Conservation (phyloP, 2,113 vertebrate genomes). For the Smithornis capensis region DNA sequence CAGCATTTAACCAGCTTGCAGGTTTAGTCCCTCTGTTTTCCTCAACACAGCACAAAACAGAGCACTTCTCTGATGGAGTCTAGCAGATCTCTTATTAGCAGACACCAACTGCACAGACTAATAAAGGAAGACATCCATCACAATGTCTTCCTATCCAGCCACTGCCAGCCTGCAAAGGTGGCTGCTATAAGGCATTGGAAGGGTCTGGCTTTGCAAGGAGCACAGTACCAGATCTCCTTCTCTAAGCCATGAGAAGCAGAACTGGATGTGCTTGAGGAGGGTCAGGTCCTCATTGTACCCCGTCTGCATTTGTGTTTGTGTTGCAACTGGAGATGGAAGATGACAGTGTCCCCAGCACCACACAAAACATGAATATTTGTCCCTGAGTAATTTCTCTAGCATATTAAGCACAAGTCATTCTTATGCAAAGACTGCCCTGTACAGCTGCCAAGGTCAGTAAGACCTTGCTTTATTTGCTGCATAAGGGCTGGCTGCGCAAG, state of each 20-base stretch:
- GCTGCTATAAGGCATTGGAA: neutral
- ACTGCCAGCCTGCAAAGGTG: neutral
- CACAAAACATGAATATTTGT: slow-evolving; percentile 32
- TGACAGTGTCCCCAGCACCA: fast-evolving
- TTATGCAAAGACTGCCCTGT: slow-evolving; percentile 61
- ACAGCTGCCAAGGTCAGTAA: slow-evolving; percentile 56
- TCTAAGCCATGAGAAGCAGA: neutral
- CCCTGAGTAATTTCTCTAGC: slow-evolving; percentile 52
- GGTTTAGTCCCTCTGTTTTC: neutral
- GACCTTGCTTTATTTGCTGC: slow-evolving; percentile 57
- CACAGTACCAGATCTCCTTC: neutral
- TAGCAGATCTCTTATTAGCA: neutral
- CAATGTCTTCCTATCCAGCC: neutral
- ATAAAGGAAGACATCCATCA: neutral
- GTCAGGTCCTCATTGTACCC: neutral
- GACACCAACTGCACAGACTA: neutral
- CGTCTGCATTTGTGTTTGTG: neutral
- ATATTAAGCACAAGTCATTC: slow-evolving; percentile 58
- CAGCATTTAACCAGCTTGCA: neutral
- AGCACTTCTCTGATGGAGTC: fast-evolving
- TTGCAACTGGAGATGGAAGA: neutral
- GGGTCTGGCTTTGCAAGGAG: neutral
- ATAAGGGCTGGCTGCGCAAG: slow-evolving; percentile 46
- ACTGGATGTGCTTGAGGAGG: neutral
- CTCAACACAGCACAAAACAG: neutral